Conservation (phyloP, 2,797 vertebrate genomes). For the Phyllotis vaccarum region DNA sequence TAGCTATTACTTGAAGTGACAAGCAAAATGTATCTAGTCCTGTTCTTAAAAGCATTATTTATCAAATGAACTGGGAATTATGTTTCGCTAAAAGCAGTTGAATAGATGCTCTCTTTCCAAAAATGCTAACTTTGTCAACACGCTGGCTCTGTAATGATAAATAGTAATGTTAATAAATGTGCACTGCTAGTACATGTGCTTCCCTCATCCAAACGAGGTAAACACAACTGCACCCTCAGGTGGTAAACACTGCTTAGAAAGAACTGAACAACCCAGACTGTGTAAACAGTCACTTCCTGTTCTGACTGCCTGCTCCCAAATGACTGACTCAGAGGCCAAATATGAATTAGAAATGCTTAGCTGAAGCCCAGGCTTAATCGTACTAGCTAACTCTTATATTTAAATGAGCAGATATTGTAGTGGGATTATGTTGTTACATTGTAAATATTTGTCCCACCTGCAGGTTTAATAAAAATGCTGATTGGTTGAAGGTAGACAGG, state of each 20-base stretch:
- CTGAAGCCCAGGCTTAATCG: no score
- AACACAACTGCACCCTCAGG: not conserved
- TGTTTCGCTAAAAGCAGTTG: not conserved
- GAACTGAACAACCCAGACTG: not conserved
- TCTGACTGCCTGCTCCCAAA: no score
- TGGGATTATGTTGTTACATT: no score
- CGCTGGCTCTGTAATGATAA: not conserved
- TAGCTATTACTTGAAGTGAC: not conserved
- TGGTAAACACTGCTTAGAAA: not conserved
- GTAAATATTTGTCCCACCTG: no score
- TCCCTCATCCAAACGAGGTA: not conserved
- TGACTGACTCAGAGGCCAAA: no score
- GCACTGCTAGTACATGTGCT: not conserved
- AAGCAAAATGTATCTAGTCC: not conserved
- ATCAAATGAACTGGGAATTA: not conserved
- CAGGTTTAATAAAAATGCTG: no score
- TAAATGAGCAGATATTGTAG: no score
- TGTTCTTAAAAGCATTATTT: slow-evolving; percentile 17
- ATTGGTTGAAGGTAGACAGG: no score
- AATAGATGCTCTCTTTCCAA: not conserved
- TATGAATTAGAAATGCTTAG: no score
- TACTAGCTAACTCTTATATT: no score
- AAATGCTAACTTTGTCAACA: not conserved
- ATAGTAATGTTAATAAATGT: not conserved
- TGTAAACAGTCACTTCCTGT: no score